These are phyloP conservation scores for Stigmatopora argus DNA, from an alignment of 2,113 vertebrate genomes.

Conservation along the genomic window DNA sequence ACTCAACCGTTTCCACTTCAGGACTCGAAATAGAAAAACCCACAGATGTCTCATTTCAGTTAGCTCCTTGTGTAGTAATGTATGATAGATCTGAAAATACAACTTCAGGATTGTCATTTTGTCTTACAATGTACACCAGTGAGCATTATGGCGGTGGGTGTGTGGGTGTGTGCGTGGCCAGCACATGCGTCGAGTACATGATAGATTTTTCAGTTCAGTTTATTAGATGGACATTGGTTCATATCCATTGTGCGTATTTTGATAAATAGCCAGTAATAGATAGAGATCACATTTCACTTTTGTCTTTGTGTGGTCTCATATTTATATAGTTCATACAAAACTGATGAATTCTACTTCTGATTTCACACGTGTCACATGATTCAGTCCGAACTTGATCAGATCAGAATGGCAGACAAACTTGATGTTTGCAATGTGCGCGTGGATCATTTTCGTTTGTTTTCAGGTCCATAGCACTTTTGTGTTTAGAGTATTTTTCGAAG, in stretches of 20 bases:
- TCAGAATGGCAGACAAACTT: conserved; percentile 32
- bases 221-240: conserved; percentile 15
- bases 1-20: conserved; percentile 23
- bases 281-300: conserved; percentile 3
- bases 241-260: conserved; percentile 28
- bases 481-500: conserved; percentile 56
- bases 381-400: conserved; percentile 14
- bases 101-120: too few relatives aligned
- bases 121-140: conserved; percentile 21
- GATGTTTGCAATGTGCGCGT: conserved; percentile 37
- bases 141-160: conserved; percentile 18
- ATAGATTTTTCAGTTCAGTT: conserved; percentile 33
- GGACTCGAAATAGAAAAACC: conserved; percentile 46
- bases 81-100: too few relatives aligned
- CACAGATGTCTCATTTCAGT: conserved; percentile 42
- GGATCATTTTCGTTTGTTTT: conserved; percentile 40
- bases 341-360: conserved; percentile 31
- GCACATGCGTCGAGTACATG: conserved; percentile 48
- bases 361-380: conserved; percentile 35
- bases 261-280: conserved; percentile 8
- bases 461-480: conserved; percentile 39
- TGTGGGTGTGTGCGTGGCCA: conserved; percentile 40
- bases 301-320: conserved; percentile 20
- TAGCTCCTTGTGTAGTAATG: conserved; percentile 18
- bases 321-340: conserved; percentile 52